phyloP scores from a whole-genome alignment of 2,113 vertebrate genomes.

The Atrichornis clamosus region DNA sequence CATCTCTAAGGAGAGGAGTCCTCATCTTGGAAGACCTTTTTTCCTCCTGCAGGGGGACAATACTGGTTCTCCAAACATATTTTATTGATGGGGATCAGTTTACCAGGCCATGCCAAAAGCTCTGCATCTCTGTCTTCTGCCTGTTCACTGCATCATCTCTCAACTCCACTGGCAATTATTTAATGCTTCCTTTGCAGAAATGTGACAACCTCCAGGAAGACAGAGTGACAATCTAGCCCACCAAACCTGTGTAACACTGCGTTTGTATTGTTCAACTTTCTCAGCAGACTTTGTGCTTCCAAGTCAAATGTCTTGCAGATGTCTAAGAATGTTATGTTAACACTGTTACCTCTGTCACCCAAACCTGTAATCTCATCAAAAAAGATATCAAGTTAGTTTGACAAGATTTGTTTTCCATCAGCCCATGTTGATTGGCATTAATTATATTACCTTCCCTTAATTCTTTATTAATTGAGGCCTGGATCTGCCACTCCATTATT shows the following conservation, averaged over 20 bases:
- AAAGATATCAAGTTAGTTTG: slow-evolving; percentile 54
- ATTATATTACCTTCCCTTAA: slow-evolving; percentile 60
- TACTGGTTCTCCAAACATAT: neutral
- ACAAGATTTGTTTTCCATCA: slow-evolving; percentile 62
- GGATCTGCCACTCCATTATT: slow-evolving; percentile 58
- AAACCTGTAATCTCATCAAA: slow-evolving; percentile 62
- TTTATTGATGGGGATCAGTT: accelerated
- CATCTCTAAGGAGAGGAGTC: neutral
- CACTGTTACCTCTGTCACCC: slow-evolving; percentile 23
- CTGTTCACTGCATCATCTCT: neutral
- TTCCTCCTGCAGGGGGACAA: neutral
- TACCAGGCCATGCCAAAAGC: neutral
- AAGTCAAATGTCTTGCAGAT: slow-evolving; percentile 32
- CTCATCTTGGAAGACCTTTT: neutral
- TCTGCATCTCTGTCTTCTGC: neutral
- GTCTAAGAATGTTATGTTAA: neutral
- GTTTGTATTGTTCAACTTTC: neutral
- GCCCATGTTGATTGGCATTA: slow-evolving; percentile 54
- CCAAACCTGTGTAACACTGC: neutral
- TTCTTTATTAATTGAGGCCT: slow-evolving; percentile 67
- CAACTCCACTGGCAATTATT: neutral
- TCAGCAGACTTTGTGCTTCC: neutral
- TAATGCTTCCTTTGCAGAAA: neutral
- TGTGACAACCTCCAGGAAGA: neutral
- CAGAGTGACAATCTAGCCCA: neutral